Conservation (phyloP, 1,140 invertebrate species). For the Laupala kohalensis region DNA sequence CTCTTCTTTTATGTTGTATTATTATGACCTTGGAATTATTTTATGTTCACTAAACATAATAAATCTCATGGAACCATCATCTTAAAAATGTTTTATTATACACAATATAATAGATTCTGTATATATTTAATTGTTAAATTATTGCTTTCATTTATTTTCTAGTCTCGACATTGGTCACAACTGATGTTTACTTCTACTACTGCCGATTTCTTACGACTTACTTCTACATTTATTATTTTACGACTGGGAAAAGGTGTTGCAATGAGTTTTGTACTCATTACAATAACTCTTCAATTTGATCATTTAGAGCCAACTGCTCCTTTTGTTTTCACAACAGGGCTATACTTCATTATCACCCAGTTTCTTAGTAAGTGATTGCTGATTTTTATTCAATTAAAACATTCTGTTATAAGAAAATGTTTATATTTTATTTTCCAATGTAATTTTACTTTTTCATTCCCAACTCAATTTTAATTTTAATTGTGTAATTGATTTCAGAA, state of each 20-base stretch:
- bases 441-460: not conserved
- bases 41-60: not conserved
- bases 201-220: slow-evolving; percentile 15
- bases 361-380: slow-evolving; percentile 17
- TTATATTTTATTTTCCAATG: not conserved
- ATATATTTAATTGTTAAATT: not conserved
- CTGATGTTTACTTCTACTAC: slow-evolving; percentile 5
- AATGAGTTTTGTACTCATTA: slow-evolving; percentile 20
- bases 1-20: no score
- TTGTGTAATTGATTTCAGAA: not conserved
- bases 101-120: not conserved
- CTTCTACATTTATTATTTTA: slow-evolving; percentile 18
- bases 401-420: no score
- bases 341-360: slow-evolving; percentile 23
- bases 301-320: slow-evolving; percentile 20
- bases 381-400: no score
- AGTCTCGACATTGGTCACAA: slow-evolving; percentile 21
- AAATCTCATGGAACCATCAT: not conserved
- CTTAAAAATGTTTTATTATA: no score
- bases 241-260: slow-evolving; percentile 22
- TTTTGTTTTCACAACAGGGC: slow-evolving; percentile 20
- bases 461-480: no score
- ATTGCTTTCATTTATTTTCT: slow-evolving; percentile 6
- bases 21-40: not conserved
- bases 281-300: slow-evolving; percentile 20